phyloP scores from a whole-genome alignment of 2,888 invertebrate species.

The Tenthredo livida region DNA sequence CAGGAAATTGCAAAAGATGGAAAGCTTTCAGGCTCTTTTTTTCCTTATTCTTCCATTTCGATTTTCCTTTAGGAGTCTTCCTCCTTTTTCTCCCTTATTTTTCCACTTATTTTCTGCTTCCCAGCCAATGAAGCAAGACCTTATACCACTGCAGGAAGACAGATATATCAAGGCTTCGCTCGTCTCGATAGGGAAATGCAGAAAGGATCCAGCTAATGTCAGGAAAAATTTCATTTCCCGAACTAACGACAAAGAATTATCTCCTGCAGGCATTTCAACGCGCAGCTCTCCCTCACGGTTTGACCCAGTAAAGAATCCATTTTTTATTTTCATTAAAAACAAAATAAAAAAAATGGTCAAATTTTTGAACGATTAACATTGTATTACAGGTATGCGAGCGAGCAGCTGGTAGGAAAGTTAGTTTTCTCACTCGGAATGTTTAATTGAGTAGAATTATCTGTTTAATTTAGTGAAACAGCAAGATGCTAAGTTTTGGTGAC shows the following conservation, averaged over 20 bases:
- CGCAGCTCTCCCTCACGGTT: background rate
- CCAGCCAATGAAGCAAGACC: background rate
- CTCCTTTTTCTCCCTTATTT: slow-evolving; percentile 42
- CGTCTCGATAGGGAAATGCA: background rate
- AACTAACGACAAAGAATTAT: background rate
- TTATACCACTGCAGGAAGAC: slow-evolving; percentile 2
- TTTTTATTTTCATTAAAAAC: no score
- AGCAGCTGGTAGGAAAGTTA: background rate
- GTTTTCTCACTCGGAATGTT: background rate
- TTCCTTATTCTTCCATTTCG: slow-evolving; percentile 50
- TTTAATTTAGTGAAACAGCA: slow-evolving; percentile 31
- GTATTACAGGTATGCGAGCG: background rate
- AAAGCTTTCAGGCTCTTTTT: slow-evolving; percentile 41
- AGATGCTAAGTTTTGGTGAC: slow-evolving; percentile 19
- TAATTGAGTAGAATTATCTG: slow-evolving; percentile 15
- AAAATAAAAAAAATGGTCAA: background rate
- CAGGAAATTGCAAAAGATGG: slow-evolving; percentile 51
- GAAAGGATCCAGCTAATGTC: slow-evolving; percentile 15
- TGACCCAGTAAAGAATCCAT: background rate
- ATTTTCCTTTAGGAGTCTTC: slow-evolving; percentile 28
- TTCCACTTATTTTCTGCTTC: slow-evolving; percentile 36
- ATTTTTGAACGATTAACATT: background rate
- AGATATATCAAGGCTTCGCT: background rate
- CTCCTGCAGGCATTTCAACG: background rate
- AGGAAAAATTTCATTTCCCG: slow-evolving; percentile 12